Conservation (phyloP, 2,888 invertebrate genomes). For the Calameuta filiformis region DNA sequence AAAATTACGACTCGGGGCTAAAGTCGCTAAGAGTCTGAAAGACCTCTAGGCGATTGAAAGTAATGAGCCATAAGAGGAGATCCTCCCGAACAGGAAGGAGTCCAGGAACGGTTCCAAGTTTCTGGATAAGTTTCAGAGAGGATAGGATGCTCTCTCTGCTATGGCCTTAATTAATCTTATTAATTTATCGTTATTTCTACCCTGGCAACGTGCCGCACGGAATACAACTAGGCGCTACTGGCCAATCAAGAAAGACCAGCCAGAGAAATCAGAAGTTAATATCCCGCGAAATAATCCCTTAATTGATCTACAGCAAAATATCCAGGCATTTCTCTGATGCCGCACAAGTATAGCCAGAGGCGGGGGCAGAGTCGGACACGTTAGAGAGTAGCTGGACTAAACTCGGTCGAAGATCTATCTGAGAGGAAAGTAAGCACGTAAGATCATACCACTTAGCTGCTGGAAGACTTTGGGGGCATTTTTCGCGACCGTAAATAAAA, state of each 20-base stretch:
- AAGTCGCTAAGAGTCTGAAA: slow-evolving; percentile 27
- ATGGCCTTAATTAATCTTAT: slow-evolving; percentile 46
- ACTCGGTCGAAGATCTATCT: slow-evolving; percentile 47
- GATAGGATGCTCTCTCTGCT: slow-evolving; percentile 10
- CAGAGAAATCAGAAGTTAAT: neutral
- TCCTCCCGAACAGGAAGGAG: slow-evolving; percentile 25
- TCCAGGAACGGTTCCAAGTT: neutral
- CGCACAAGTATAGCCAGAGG: neutral
- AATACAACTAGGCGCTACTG: neutral
- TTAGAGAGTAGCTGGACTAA: slow-evolving; percentile 42
- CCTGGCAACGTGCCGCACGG: neutral
- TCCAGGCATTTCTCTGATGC: slow-evolving; percentile 23
- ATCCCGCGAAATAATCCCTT: slow-evolving; percentile 29
- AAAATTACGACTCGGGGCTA: slow-evolving; percentile 49
- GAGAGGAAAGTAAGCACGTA: slow-evolving; percentile 41
- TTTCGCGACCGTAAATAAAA: slow-evolving; percentile 63
- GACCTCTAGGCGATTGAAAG: slow-evolving; percentile 57
- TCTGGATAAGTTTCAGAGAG: slow-evolving; percentile 6
- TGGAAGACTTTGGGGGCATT: slow-evolving; percentile 29
- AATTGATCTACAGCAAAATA: slow-evolving; percentile 63
- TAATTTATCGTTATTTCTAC: slow-evolving; percentile 36
- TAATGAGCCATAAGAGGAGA: slow-evolving; percentile 57
- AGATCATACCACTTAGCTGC: slow-evolving; percentile 56
- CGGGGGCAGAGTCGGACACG: slow-evolving; percentile 16
- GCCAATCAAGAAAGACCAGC: neutral